Evolutionary conservation across 2,113 vertebrate genomes (phyloP).

Genomic region (Pampusana beccarii): DNA sequence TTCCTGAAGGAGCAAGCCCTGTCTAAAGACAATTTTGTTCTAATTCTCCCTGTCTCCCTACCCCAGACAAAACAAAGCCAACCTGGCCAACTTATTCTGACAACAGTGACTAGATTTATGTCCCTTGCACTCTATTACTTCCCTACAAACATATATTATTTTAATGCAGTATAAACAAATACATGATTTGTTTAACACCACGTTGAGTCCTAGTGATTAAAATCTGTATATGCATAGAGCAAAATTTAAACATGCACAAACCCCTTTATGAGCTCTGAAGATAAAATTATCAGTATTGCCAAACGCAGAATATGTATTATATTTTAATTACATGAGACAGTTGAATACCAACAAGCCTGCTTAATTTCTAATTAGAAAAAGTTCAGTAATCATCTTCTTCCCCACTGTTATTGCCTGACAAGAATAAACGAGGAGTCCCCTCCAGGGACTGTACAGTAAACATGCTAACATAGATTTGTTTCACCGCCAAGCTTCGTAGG

Average conservation of each 20-base stretch:
- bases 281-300: constrained; percentile 51
- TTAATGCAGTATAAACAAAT: constrained; percentile 50
- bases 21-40: neutral
- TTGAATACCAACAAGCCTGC: constrained; percentile 34
- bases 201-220: constrained; percentile 3
- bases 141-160: constrained; percentile 49
- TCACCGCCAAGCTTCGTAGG: neutral
- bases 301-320: constrained; percentile 22
- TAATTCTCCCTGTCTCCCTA: neutral
- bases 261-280: constrained; percentile 8
- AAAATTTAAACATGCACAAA: neutral
- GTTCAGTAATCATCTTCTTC: constrained; percentile 19
- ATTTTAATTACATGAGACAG: constrained; percentile 32
- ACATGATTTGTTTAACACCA: constrained; percentile 21
- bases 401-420: constrained; percentile 40
- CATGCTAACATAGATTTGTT: neutral
- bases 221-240: neutral
- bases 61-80: constrained; percentile 14
- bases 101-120: neutral
- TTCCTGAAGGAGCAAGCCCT: neutral
- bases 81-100: neutral
- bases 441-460: neutral
- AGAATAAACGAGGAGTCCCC: constrained; percentile 3
- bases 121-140: neutral
- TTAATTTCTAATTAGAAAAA: constrained; percentile 54